phyloP scores from a whole-genome alignment of 2,113 vertebrate genomes.

The Athene cunicularia region DNA sequence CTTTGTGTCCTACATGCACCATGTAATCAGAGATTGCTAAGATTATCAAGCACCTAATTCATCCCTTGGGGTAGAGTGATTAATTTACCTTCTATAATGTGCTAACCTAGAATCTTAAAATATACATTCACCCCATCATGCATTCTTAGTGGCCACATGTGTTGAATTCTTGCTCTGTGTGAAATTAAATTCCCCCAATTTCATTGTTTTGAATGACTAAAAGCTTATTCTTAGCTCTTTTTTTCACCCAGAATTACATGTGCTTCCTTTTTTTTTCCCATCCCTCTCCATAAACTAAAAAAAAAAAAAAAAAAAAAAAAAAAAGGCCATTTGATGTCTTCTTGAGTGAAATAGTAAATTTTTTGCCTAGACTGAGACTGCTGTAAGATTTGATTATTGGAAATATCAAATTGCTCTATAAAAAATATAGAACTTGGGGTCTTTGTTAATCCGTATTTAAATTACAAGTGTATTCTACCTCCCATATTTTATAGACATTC shows the following conservation, averaged over 20 bases:
- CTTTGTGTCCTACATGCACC: neutral
- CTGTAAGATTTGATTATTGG: neutral
- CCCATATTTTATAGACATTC: conserved; percentile 16
- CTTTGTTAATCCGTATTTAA: neutral
- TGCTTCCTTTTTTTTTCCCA: neutral
- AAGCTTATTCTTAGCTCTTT: neutral
- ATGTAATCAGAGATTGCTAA: neutral
- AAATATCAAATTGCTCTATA: neutral
- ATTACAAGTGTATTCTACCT: neutral
- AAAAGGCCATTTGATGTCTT: neutral
- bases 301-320: neutral
- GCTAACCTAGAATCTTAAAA: conserved; percentile 19
- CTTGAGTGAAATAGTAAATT: neutral
- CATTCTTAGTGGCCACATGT: neutral
- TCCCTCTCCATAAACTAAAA: neutral
- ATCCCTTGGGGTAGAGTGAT: neutral
- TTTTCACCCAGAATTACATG: neutral
- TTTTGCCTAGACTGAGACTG: neutral
- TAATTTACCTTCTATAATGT: conserved; percentile 41
- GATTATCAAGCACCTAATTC: conserved; percentile 36
- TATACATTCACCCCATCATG: neutral
- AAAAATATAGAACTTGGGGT: neutral
- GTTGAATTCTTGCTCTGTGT: neutral
- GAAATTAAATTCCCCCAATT: conserved; percentile 1
- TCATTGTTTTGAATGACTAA: neutral